Conservation (phyloP, 2,113 vertebrate genomes). For the Balaenoptera acutorostrata region DNA sequence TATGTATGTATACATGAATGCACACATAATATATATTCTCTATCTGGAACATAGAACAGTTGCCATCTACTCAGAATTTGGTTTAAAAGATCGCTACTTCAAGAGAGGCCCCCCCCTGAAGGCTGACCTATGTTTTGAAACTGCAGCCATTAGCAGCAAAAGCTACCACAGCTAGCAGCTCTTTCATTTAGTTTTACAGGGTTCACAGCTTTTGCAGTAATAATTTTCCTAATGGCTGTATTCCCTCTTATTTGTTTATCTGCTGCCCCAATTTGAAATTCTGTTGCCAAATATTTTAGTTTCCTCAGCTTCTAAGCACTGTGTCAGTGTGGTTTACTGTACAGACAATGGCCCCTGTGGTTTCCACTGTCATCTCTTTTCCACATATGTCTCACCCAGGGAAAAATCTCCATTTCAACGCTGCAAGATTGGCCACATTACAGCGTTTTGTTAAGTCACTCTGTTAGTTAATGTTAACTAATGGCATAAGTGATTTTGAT, state of each 20-base stretch:
- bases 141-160: not conserved
- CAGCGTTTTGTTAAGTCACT: slow-evolving; percentile 10
- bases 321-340: not conserved
- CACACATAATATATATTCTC: not conserved
- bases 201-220: not conserved
- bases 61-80: not conserved
- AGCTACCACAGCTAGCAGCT: not conserved
- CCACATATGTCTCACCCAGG: not conserved
- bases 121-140: not conserved
- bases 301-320: not conserved
- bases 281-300: not conserved
- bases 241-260: not conserved
- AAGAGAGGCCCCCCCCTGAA: not conserved
- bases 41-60: not conserved
- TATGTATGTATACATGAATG: not conserved
- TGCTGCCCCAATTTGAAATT: not conserved
- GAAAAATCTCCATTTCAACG: not conserved
- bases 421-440: not conserved
- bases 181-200: not conserved
- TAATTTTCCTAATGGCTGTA: not conserved
- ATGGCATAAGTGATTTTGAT: slow-evolving; percentile 54
- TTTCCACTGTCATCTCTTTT: slow-evolving; percentile 16
- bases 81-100: not conserved
- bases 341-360: not conserved
- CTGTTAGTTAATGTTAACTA: slow-evolving; percentile 50